Evolutionary conservation across 2,113 vertebrate genomes (phyloP).

Genomic region (Falcunculus frontatus): DNA sequence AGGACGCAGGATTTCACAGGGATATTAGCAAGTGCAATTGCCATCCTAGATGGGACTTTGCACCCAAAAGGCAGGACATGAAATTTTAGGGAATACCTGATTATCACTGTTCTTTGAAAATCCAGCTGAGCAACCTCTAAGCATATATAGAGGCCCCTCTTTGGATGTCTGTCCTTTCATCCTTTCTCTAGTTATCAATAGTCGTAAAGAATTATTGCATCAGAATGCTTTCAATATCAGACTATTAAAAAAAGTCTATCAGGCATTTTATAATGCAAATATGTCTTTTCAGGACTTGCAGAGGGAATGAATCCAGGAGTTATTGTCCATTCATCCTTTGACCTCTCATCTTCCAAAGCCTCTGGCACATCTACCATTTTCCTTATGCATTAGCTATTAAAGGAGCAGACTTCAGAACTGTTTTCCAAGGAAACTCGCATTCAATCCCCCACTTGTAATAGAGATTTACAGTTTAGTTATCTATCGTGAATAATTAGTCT

Average conservation of each 20-base stretch:
- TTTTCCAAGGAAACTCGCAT: conserved; percentile 11
- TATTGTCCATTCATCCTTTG: conserved; percentile 38
- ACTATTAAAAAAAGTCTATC: neutral
- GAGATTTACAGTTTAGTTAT: conserved; percentile 67
- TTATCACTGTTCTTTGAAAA: neutral
- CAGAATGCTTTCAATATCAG: neutral
- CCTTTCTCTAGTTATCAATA: neutral
- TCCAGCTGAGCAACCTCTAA: neutral
- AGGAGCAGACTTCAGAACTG: conserved; percentile 7
- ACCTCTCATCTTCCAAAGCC: conserved; percentile 36
- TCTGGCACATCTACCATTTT: conserved; percentile 24
- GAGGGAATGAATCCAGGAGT: conserved; percentile 22
- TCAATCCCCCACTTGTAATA: neutral
- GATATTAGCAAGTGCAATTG: neutral
- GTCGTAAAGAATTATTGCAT: neutral
- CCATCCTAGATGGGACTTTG: neutral
- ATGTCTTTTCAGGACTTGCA: conserved; percentile 1
- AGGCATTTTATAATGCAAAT: conserved; percentile 21
- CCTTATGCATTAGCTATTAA: conserved; percentile 24
- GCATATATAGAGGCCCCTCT: neutral
- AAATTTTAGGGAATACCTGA: neutral
- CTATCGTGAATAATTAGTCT: conserved; percentile 65
- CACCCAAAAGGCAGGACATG: neutral
- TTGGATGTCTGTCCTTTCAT: neutral
- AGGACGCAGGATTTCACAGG: neutral